Evolutionary conservation across 2,888 invertebrate genomes (phyloP).

Genomic region (Nomada lathburiana): DNA sequence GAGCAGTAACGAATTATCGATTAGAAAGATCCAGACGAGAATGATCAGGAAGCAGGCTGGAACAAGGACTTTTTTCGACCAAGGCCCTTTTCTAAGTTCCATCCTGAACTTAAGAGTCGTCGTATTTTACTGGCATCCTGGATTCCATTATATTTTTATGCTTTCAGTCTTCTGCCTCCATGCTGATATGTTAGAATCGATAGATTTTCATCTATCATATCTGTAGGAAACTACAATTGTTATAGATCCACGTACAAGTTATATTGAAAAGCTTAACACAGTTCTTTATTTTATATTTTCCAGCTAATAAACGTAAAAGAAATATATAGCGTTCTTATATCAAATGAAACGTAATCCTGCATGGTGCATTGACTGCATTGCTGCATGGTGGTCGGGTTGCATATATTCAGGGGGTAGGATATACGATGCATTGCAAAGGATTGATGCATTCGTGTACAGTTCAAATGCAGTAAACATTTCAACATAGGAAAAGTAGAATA

Average conservation of each 20-base stretch:
- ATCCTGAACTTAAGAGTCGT: constrained; percentile 66
- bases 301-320: background rate
- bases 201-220: constrained; percentile 20
- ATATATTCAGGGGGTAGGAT: background rate
- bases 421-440: background rate
- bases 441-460: too few species aligned
- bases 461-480: too few species aligned
- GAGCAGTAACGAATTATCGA: constrained; percentile 76
- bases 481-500: too few species aligned
- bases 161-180: constrained; percentile 47
- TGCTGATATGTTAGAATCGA: constrained; percentile 28
- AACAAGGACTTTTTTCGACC: constrained; percentile 64
- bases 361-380: background rate
- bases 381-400: background rate
- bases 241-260: too few species aligned
- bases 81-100: constrained; percentile 65
- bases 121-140: constrained; percentile 68
- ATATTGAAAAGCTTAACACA: background rate
- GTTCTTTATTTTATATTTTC: background rate
- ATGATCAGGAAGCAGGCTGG: constrained; percentile 70
- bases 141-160: constrained; percentile 63
- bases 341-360: background rate
- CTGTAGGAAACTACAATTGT: constrained; percentile 8
- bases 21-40: constrained; percentile 76
- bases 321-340: background rate